Conservation (phyloP, 1,140 invertebrate species). For the Colletes latitarsis region DNA sequence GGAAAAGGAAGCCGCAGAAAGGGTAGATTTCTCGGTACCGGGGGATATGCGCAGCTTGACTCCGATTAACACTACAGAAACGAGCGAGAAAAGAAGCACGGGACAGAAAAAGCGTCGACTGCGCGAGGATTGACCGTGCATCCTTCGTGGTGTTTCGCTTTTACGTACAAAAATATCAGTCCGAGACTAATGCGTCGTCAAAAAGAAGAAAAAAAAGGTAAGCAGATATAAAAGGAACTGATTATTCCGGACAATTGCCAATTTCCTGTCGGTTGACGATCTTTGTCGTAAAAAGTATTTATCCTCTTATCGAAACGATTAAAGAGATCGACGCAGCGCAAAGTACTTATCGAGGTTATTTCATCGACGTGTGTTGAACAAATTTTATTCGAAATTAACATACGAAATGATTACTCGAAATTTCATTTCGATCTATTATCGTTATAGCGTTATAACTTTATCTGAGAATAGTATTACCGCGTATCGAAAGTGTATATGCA, state of each 20-base stretch:
- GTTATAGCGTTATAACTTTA: too few species aligned
- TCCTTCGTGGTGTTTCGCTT: conserved; percentile 22
- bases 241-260: conserved; percentile 77
- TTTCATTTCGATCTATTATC: too few species aligned
- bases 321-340: neutral
- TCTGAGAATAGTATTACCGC: too few species aligned
- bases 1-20: conserved; percentile 42
- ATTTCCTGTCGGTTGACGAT: conserved; percentile 77
- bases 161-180: conserved; percentile 27
- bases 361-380: neutral
- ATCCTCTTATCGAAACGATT: conserved; percentile 67
- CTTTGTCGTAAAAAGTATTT: conserved; percentile 56
- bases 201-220: conserved; percentile 61
- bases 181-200: conserved; percentile 19
- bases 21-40: conserved; percentile 62
- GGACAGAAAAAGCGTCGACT: conserved; percentile 38
- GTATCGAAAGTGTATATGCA: too few species aligned
- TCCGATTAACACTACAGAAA: conserved; percentile 57
- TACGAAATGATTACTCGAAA: too few species aligned
- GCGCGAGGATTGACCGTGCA: conserved; percentile 22
- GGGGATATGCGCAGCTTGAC: conserved; percentile 68
- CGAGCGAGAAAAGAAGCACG: neutral
- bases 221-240: conserved; percentile 72
- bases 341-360: neutral
- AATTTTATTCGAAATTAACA: too few species aligned